phyloP scores from a whole-genome alignment of 1,140 invertebrate genomes.

The Bombus huntii region DNA sequence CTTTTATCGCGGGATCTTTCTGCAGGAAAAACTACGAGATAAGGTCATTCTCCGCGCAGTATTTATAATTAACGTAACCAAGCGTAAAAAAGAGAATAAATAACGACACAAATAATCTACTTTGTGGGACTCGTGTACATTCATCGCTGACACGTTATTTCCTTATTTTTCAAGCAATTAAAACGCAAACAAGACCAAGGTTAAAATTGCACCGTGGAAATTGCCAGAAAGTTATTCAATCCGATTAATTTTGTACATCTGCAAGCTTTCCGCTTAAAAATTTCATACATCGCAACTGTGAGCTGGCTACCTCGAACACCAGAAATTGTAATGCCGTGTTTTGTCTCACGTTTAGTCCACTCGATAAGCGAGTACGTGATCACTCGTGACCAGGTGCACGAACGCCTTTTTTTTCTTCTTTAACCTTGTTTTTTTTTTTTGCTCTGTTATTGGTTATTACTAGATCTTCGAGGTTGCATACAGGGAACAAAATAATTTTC shows the following conservation, averaged over 20 bases:
- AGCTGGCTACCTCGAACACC: neutral
- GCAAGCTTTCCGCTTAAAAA: neutral
- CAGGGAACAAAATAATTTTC: too few species aligned
- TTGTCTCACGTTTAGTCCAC: neutral
- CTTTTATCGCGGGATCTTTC: neutral
- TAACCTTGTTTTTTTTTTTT: neutral
- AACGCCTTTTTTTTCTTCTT: neutral
- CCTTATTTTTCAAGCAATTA: neutral
- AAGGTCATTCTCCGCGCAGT: neutral
- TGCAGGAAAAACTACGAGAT: neutral
- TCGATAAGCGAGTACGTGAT: neutral
- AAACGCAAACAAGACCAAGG: neutral
- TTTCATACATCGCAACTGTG: neutral
- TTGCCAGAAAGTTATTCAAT: neutral
- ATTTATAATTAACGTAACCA: too few species aligned
- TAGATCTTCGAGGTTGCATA: too few species aligned
- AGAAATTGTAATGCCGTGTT: neutral
- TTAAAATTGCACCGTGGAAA: neutral
- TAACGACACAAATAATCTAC: too few species aligned
- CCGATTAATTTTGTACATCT: neutral
- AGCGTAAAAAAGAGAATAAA: too few species aligned
- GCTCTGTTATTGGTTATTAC: neutral
- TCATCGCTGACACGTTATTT: neutral
- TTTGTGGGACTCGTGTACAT: too few species aligned
- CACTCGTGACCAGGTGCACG: neutral